phyloP scores from a whole-genome alignment of 2,797 vertebrate species.

The Tangara arthus region DNA sequence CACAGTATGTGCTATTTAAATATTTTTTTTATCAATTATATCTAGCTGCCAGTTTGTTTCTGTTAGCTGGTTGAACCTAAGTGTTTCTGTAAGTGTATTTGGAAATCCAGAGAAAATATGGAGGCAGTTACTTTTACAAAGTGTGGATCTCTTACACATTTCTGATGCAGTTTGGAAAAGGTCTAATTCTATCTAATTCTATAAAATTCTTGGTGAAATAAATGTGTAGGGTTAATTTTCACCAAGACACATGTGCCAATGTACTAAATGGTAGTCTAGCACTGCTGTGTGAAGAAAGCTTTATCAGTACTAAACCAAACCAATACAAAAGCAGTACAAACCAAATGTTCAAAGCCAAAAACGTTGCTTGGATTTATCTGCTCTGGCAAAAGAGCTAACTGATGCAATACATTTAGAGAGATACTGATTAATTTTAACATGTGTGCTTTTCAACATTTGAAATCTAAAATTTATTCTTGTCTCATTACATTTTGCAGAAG shows the following conservation, averaged over 20 bases:
- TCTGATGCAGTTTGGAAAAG: neutral
- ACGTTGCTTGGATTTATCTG: neutral
- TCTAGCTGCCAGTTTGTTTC: neutral
- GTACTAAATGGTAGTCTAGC: neutral
- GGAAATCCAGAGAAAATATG: neutral
- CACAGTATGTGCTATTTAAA: neutral
- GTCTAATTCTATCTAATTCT: neutral
- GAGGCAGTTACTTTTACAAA: neutral
- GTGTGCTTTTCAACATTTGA: neutral
- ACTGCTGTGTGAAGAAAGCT: neutral
- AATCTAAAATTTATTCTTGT: neutral
- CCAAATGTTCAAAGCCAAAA: neutral
- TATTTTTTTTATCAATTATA: neutral
- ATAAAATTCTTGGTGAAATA: neutral
- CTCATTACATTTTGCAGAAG: neutral
- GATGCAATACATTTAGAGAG: slow-evolving; percentile 19
- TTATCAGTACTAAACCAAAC: neutral
- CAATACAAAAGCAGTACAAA: neutral
- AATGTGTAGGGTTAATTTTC: neutral
- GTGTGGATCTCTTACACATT: neutral
- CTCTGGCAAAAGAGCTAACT: slow-evolving; percentile 50
- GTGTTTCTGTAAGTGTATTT: neutral
- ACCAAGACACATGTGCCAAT: neutral
- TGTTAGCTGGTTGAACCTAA: neutral
- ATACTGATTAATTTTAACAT: slow-evolving; percentile 24